Evolutionary conservation across 2,113 vertebrate genomes (phyloP).

Genomic region (Sander vitreus): DNA sequence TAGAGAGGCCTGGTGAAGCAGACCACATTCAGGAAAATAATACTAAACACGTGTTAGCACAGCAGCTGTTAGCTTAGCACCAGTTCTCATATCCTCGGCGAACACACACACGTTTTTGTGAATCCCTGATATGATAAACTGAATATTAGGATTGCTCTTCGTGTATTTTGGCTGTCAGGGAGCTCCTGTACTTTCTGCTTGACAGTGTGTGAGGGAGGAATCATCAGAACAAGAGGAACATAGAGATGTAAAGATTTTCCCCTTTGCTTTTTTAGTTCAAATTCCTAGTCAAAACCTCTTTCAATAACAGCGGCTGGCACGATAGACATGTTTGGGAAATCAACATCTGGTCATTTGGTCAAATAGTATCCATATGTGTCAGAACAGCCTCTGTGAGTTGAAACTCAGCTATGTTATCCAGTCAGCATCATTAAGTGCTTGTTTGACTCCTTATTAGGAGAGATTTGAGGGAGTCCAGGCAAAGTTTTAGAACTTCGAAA

Average conservation of each 20-base stretch:
- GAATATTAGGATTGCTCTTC: slow-evolving; percentile 12
- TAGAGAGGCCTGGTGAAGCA: slow-evolving; percentile 23
- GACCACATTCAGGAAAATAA: slow-evolving; percentile 42
- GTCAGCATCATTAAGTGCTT: slow-evolving; percentile 59
- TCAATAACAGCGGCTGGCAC: slow-evolving; percentile 70
- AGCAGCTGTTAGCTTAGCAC: slow-evolving; percentile 43
- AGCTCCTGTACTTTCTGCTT: slow-evolving; percentile 5
- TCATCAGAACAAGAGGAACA: slow-evolving; percentile 41
- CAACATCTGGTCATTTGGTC: slow-evolving; percentile 75
- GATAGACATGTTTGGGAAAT: slow-evolving; percentile 73
- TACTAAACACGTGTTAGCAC: slow-evolving; percentile 52
- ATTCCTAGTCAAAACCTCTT: slow-evolving; percentile 54
- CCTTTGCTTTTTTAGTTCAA: slow-evolving; percentile 48
- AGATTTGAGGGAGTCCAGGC: slow-evolving; percentile 53
- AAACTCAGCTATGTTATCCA: slow-evolving; percentile 68
- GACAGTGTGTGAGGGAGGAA: slow-evolving; percentile 21
- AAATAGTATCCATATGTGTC: slow-evolving; percentile 74
- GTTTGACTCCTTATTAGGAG: slow-evolving; percentile 66
- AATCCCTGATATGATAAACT: slow-evolving; percentile 8
- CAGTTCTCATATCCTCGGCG: not conserved
- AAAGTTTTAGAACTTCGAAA: slow-evolving; percentile 34
- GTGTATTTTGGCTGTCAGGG: slow-evolving; percentile 22
- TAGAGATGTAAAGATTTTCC: slow-evolving; percentile 32
- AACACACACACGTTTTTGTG: not conserved
- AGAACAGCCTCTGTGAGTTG: slow-evolving; percentile 65